These are phyloP conservation scores for Rhinatrema bivittatum DNA, from an alignment of 2,797 vertebrate genomes.

Conservation along the genomic window DNA sequence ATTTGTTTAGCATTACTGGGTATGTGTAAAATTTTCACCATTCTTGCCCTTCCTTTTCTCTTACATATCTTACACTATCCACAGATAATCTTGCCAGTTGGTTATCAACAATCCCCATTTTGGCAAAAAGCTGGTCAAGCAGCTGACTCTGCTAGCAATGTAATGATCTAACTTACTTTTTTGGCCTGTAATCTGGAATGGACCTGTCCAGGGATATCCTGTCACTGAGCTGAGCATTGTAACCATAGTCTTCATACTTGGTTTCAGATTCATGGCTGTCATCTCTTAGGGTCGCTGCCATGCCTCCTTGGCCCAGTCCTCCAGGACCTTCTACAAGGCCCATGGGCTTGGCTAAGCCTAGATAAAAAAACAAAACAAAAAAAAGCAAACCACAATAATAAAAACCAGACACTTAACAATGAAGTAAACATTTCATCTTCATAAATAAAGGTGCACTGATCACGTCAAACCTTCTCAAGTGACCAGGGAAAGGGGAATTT, in stretches of 20 bases:
- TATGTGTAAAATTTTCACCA: no score
- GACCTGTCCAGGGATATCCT: slow-evolving; percentile 92
- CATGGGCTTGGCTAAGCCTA: slow-evolving; percentile 92
- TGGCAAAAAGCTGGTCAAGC: no score
- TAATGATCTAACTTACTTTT: slow-evolving; percentile 84
- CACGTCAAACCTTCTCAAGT: no score
- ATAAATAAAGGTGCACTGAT: no score
- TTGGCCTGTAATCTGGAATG: slow-evolving; percentile 94
- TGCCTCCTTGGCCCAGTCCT: slow-evolving; percentile 86
- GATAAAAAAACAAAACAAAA: background rate
- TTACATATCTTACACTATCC: no score
- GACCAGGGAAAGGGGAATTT: no score
- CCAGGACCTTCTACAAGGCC: slow-evolving; percentile 94
- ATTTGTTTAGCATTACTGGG: no score
- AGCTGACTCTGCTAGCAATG: no score
- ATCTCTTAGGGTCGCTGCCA: slow-evolving; percentile 81
- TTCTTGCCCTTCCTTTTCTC: no score
- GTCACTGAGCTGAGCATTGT: slow-evolving; percentile 94
- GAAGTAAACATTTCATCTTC: no score
- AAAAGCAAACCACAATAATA: background rate
- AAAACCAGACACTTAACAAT: background rate
- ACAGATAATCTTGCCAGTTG: no score
- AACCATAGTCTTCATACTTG: slow-evolving; percentile 89
- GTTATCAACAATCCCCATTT: no score
- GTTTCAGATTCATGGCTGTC: slow-evolving; percentile 77